These are phyloP conservation scores for Stegastes partitus DNA, from an alignment of 2,113 vertebrate genomes.

Conservation along the genomic window DNA sequence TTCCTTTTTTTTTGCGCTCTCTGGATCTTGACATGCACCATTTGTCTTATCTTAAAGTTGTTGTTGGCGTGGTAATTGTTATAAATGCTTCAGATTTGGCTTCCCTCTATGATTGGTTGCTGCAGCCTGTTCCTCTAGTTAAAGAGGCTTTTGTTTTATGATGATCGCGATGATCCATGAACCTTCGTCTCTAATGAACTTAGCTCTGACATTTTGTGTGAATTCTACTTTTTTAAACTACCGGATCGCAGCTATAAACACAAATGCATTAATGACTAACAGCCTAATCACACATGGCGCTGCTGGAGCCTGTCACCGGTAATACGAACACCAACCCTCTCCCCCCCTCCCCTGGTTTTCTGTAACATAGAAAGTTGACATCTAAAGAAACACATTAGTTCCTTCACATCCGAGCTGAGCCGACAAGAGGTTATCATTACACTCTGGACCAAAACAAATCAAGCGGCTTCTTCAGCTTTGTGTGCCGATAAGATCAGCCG, in stretches of 20 bases:
- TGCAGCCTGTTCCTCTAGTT: neutral
- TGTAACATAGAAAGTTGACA: constrained; percentile 4
- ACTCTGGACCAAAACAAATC: constrained; percentile 56
- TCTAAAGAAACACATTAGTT: constrained; percentile 4
- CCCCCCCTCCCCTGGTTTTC: too few species aligned
- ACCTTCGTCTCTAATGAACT: neutral
- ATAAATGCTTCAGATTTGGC: too few species aligned
- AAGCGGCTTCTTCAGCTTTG: constrained; percentile 40
- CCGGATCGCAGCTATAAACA: neutral
- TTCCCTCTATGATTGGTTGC: too few species aligned
- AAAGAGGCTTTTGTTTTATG: neutral
- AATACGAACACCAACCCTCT: constrained; percentile 9
- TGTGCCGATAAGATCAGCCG: constrained; percentile 52
- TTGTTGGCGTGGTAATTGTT: too few species aligned
- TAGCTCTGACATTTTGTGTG: too few species aligned
- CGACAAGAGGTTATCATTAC: constrained; percentile 42
- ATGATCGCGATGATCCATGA: neutral
- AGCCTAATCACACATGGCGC: neutral
- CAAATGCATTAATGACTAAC: neutral
- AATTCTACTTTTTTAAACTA: neutral
- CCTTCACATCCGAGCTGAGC: constrained; percentile 9
- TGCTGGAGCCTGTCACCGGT: neutral
- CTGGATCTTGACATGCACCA: too few species aligned
- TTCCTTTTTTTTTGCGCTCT: too few species aligned
- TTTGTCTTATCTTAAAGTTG: too few species aligned